Evolutionary conservation across 2,797 vertebrate genomes (phyloP).

Genomic region (Coregonus suidteri): DNA sequence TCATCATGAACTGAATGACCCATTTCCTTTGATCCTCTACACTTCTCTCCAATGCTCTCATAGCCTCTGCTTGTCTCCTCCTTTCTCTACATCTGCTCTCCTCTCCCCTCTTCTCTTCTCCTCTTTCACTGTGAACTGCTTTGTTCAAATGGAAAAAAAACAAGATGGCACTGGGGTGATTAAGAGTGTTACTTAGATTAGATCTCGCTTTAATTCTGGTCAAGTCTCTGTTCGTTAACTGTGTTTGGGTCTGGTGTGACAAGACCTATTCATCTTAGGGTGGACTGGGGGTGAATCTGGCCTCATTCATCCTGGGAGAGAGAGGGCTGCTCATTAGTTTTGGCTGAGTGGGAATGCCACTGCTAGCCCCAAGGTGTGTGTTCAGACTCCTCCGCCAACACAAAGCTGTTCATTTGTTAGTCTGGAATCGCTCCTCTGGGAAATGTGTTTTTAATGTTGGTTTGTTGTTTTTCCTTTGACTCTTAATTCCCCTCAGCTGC

Average conservation of each 20-base stretch:
- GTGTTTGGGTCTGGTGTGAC: constrained; percentile 27
- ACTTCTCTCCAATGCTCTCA: background rate
- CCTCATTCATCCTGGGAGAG: constrained; percentile 21
- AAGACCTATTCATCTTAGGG: constrained; percentile 27
- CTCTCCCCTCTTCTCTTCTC: background rate
- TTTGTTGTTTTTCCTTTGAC: constrained; percentile 28
- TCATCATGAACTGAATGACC: constrained; percentile 41
- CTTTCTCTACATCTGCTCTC: background rate
- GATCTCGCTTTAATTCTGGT: constrained; percentile 11
- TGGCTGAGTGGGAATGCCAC: constrained; percentile 41
- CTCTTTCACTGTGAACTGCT: constrained; percentile 1
- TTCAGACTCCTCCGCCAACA: constrained; percentile 7
- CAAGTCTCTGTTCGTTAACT: constrained; percentile 13
- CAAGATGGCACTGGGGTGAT: background rate
- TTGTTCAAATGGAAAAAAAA: background rate
- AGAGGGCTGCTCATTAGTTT: constrained; percentile 11
- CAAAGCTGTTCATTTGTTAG: constrained; percentile 21
- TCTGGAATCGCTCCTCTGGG: constrained; percentile 16
- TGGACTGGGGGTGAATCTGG: constrained; percentile 28
- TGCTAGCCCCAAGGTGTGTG: constrained; percentile 27
- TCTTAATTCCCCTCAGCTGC: constrained; percentile 16
- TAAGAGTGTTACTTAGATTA: background rate
- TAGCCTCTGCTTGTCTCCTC: background rate
- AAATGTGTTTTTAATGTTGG: constrained; percentile 26
- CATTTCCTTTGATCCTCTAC: background rate